Evolutionary conservation across 2,888 invertebrate species (phyloP).

Genomic region (Drosophila bunnanda): DNA sequence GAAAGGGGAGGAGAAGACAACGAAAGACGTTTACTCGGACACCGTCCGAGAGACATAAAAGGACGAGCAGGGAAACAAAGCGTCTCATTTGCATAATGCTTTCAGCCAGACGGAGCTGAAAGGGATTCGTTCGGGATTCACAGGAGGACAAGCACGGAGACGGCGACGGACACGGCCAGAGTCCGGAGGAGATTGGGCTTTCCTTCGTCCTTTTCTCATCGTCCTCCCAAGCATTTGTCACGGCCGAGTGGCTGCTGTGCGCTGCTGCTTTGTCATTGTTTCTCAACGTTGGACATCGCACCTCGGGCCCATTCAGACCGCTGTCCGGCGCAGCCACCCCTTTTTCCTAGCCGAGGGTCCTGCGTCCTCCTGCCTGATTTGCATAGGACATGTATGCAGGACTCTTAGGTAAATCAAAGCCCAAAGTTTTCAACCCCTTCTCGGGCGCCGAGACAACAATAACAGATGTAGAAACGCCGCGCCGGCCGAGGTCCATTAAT

Average conservation of each 20-base stretch:
- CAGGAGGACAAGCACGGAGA: constrained; percentile 50
- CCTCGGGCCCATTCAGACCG: constrained; percentile 62
- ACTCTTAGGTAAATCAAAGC: constrained; percentile 25
- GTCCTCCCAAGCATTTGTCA: constrained; percentile 65
- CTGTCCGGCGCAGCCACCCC: constrained; percentile 55
- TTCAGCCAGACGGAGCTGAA: constrained; percentile 63
- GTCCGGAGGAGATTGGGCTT: constrained; percentile 6
- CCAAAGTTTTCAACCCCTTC: constrained; percentile 61
- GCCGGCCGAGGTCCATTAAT: constrained; percentile 63
- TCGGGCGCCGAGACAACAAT: constrained; percentile 44
- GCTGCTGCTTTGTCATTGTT: constrained; percentile 80
- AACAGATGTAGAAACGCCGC: constrained; percentile 45
- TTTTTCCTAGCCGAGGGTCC: constrained; percentile 42
- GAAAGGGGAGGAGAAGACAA: constrained; percentile 41
- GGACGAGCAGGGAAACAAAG: constrained; percentile 52
- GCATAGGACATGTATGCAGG: constrained; percentile 35
- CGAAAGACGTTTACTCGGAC: constrained; percentile 64
- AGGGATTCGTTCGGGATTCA: constrained; percentile 70
- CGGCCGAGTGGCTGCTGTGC: constrained; percentile 73
- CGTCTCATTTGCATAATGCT: constrained; percentile 76
- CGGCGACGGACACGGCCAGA: neutral
- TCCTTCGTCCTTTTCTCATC: neutral
- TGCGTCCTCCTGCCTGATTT: constrained; percentile 34
- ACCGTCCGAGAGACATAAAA: constrained; percentile 63
- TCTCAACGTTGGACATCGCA: constrained; percentile 84